Percentiles rank a stretch among this genome's conserved stretches.
Conservation (phyloP, 2,113 vertebrate species). For the Macquaria australasica region DNA sequence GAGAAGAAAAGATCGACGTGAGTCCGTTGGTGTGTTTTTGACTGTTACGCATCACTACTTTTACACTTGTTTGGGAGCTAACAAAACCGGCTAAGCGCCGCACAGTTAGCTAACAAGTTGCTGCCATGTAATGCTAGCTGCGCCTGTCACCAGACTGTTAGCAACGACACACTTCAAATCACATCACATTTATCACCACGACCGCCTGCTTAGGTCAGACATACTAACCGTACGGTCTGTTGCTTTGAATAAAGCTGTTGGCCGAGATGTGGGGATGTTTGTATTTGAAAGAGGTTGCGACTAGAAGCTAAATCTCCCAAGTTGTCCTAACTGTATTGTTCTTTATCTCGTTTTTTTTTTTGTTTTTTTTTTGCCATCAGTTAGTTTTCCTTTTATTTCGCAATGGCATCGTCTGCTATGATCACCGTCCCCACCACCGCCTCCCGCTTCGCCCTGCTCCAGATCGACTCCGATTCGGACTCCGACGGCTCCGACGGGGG, state of each 20-base stretch:
- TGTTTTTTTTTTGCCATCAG: not conserved
- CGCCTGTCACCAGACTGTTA: not conserved
- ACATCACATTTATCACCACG: no score
- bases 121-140: conserved; percentile 58
- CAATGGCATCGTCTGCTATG: conserved; percentile 89
- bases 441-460: conserved; percentile 93
- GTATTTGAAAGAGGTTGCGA: not conserved
- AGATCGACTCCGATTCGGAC: conserved; percentile 92
- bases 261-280: not conserved
- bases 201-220: not conserved
- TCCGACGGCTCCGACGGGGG: conserved; percentile 87
- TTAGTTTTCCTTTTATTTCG: conserved; percentile 24
- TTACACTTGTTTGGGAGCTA: conserved; percentile 63
- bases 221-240: not conserved
- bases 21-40: not conserved
- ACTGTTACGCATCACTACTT: conserved; percentile 25
- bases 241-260: not conserved
- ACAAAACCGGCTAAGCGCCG: conserved; percentile 37
- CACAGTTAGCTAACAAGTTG: conserved; percentile 56
- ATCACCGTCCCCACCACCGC: conserved; percentile 93
- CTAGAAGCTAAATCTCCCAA: conserved; percentile 24
- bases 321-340: conserved; percentile 24
- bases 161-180: not conserved
- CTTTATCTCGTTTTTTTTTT: not conserved
- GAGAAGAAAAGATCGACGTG: not conserved